Evolutionary conservation across 2,888 invertebrate genomes (phyloP).

Genomic region (Oxytorus armatus): DNA sequence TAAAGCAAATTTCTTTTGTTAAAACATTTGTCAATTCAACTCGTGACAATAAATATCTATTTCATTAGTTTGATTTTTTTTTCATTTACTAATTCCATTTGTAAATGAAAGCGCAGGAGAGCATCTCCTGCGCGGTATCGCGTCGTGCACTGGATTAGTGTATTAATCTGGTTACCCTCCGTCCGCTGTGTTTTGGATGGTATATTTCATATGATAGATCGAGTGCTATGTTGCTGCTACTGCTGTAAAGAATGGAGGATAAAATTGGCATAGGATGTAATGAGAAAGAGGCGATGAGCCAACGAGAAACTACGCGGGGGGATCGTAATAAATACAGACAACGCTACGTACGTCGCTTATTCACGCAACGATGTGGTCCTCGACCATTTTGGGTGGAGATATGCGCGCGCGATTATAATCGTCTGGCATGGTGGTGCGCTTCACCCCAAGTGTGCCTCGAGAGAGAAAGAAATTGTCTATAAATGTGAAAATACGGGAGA

Average conservation of each 20-base stretch:
- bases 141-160: constrained; percentile 4
- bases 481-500: constrained; percentile 16
- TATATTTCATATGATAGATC: too few relatives aligned
- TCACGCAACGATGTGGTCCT: constrained; percentile 30
- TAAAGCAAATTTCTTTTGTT: too few relatives aligned
- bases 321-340: constrained; percentile 35
- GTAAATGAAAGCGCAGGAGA: too few relatives aligned
- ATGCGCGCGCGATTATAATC: constrained; percentile 53
- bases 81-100: too few relatives aligned
- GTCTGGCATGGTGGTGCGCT: constrained; percentile 40
- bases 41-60: too few relatives aligned
- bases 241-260: background rate
- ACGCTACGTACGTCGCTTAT: background rate
- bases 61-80: too few relatives aligned
- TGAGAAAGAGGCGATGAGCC: constrained; percentile 52
- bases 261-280: constrained; percentile 54
- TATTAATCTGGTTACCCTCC: constrained; percentile 46
- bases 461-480: constrained; percentile 9
- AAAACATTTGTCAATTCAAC: too few relatives aligned
- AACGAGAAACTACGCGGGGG: constrained; percentile 20
- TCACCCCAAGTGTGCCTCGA: background rate
- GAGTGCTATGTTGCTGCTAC: constrained; percentile 12
- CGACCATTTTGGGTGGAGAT: constrained; percentile 29
- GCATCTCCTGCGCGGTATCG: too few relatives aligned
- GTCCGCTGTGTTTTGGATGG: background rate